Evolutionary conservation across 2,888 invertebrate species (phyloP).

Genomic region (Leptarthrus brevirostris): DNA sequence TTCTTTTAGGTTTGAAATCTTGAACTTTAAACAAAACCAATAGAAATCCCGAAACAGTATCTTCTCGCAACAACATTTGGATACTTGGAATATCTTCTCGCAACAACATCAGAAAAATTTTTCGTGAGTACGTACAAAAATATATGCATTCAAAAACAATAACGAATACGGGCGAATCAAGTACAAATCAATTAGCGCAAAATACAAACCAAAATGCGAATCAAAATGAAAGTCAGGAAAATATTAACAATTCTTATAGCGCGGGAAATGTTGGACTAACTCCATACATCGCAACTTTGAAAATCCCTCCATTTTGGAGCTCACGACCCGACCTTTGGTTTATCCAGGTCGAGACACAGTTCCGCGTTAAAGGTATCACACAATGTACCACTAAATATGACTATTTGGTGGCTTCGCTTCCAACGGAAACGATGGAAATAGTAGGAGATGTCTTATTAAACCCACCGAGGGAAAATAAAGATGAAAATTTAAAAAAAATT

Average conservation of each 20-base stretch:
- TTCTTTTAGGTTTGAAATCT: no score
- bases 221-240: neutral
- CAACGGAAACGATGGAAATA: conserved; percentile 22
- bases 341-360: conserved; percentile 32
- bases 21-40: no score
- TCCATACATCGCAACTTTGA: neutral
- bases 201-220: neutral
- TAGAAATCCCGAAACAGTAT: no score
- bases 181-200: neutral
- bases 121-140: no score
- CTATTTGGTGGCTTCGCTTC: conserved; percentile 13
- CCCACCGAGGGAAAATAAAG: conserved; percentile 1
- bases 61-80: no score
- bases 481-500: conserved; percentile 28
- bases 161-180: neutral
- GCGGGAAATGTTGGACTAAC: neutral
- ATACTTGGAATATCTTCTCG: no score
- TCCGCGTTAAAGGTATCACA: conserved; percentile 27
- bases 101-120: no score
- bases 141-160: neutral
- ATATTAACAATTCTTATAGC: neutral
- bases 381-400: conserved; percentile 30
- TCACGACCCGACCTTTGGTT: conserved; percentile 42
- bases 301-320: conserved; percentile 37
- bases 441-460: conserved; percentile 23